Conservation (phyloP, 2,113 vertebrate genomes). For the Pomatostomus ruficeps region DNA sequence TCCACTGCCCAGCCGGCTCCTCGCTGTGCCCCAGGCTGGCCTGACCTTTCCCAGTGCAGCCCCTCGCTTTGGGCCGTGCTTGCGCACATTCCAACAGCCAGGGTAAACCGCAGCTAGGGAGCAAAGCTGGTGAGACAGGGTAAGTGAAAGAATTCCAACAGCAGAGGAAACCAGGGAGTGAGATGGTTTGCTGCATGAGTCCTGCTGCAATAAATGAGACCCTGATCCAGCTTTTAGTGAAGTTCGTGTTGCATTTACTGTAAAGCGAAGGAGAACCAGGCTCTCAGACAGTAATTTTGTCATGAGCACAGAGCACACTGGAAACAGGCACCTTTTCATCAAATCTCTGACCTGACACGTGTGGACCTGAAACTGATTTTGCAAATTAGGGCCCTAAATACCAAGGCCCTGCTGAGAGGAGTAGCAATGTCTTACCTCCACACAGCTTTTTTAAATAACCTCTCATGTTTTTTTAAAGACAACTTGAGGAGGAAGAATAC, state of each 20-base stretch:
- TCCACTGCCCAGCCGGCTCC: slow-evolving; percentile 56
- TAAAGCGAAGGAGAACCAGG: neutral
- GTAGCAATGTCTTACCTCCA: neutral
- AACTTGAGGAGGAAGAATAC: neutral
- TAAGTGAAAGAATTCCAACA: neutral
- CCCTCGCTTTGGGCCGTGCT: neutral
- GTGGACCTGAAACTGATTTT: neutral
- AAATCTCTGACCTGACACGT: neutral
- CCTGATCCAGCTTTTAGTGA: neutral
- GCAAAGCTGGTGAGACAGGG: neutral
- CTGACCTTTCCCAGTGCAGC: slow-evolving; percentile 49
- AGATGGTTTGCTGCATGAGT: neutral
- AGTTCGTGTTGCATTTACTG: neutral
- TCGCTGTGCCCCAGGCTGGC: neutral
- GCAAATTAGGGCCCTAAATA: neutral
- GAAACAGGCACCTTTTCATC: neutral
- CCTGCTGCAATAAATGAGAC: neutral
- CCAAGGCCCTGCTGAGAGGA: neutral
- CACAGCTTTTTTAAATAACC: neutral
- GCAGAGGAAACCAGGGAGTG: neutral
- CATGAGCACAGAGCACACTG: neutral
- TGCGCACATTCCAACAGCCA: neutral
- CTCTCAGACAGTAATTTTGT: neutral
- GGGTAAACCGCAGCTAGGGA: neutral
- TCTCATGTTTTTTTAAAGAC: neutral